Evolutionary conservation across 1,140 invertebrate genomes (phyloP), one percentile per base, ranked within the genome.

Genomic region (Ostrea denselamellosa): DNA sequence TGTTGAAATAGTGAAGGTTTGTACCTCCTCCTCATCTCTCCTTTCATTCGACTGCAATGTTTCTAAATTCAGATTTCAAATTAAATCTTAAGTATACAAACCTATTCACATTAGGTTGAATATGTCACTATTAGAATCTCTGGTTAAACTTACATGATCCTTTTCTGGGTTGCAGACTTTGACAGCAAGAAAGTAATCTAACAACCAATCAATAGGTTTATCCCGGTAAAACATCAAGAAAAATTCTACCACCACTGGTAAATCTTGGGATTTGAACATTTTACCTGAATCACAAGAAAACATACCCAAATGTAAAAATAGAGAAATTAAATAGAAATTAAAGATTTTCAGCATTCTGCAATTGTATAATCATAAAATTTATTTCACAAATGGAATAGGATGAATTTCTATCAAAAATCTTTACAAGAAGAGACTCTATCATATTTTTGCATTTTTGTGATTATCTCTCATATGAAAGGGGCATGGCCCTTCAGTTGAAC

Each of bases 1-100:
- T 99, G 98, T 95, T 99, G 98, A 93, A 99, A 99, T 0, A 99
- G 95, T 0, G 98, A 98, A 7, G 98, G 97, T 92, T 98, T 98
- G 92, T 97, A 98, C 93, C 97, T 90, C 17, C 91, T 89, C 52
- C 94, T 89, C 7, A 95, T 89, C 77, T 91, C 91, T 19, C 89
- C 90, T 54, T 93, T 94, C 90, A 94, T 94, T 44, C 93, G 81
- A 12, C 97, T 96, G 93, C 98, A 99, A 93, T 97, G 96, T 96
- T 98, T 98, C 97, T 98, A 95, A 52, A 96, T 95, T 89, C 1
- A 89, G 58, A 89, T n/a, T 62, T 62, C 56, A n/a, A 62, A 62
- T 62, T 62, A 62, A n/a, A 7, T 19, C 17, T 1, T 8, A 62
- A n/a, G n/a, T 62, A 17, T 19, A 19, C 56, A 62, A 12, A 58